Percentiles rank a stretch among this genome's conserved stretches.
Evolutionary conservation across 2,113 vertebrate genomes (phyloP).

Genomic region (Chlorocebus sabaeus): DNA sequence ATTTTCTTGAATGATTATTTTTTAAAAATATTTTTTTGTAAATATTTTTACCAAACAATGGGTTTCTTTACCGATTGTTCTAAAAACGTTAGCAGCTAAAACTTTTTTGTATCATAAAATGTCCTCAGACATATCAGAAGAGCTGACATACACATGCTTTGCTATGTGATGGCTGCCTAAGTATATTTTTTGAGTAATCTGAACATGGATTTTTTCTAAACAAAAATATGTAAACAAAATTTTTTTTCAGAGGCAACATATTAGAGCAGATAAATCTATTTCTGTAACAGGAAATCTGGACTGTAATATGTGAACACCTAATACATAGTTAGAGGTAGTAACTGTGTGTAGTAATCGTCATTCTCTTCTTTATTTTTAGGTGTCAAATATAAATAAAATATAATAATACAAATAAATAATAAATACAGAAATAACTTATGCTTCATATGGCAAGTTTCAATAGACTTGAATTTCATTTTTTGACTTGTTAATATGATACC

Average conservation of each 20-base stretch:
- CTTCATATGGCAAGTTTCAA: background rate
- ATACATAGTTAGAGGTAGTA: background rate
- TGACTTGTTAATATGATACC: background rate
- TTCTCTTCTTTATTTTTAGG: background rate
- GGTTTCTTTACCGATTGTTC: background rate
- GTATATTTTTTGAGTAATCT: background rate
- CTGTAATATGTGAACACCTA: background rate
- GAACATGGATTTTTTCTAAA: background rate
- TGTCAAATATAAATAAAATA: background rate
- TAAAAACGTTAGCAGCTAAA: background rate
- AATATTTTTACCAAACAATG: background rate
- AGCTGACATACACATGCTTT: background rate
- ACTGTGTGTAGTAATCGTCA: background rate
- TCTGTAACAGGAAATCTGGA: background rate
- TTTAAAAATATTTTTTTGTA: conserved; percentile 16
- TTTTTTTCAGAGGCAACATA: background rate
- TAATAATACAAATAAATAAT: background rate
- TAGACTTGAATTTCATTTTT: background rate
- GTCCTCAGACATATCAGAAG: background rate
- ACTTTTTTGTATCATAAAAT: background rate
- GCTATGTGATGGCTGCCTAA: background rate
- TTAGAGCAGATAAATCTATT: background rate
- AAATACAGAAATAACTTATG: background rate
- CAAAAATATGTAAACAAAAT: background rate
- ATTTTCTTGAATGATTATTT: background rate